Percentiles rank a stretch among this genome's conserved stretches.
These are phyloP conservation scores for Pterobdella sp. DNA, from an alignment of 2,888 invertebrate species.

Conservation along the genomic window DNA sequence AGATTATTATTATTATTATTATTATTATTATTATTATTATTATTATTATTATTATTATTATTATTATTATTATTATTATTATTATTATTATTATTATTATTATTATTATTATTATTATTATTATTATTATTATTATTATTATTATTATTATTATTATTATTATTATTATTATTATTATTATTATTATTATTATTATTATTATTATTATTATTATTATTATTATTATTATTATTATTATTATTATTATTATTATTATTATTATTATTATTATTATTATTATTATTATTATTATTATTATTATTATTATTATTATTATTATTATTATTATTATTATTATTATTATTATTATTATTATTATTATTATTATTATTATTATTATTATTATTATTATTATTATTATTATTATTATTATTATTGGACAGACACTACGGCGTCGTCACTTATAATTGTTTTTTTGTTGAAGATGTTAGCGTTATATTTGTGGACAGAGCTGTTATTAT, in stretches of 20 bases:
- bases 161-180: not conserved
- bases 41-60: constrained; percentile 29
- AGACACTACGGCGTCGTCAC: too few relatives aligned
- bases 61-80: constrained; percentile 28
- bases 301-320: constrained; percentile 1
- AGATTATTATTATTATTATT: constrained; percentile 29
- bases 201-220: not conserved
- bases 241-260: constrained; percentile 1
- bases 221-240: not conserved
- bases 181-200: not conserved
- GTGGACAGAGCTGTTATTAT: not conserved
- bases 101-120: constrained; percentile 15
- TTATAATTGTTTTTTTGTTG: too few relatives aligned
- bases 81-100: constrained; percentile 29
- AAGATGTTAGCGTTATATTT: not conserved
- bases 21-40: constrained; percentile 29
- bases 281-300: constrained; percentile 1
- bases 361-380: constrained; percentile 1
- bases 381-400: not conserved
- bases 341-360: constrained; percentile 1
- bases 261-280: constrained; percentile 1
- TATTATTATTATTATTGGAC: not conserved
- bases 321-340: constrained; percentile 1
- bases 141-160: not conserved
- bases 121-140: not conserved